Evolutionary conservation across 2,888 invertebrate species (phyloP), one percentile per base, ranked within the genome.

Genomic region (Agrotis segetum): DNA sequence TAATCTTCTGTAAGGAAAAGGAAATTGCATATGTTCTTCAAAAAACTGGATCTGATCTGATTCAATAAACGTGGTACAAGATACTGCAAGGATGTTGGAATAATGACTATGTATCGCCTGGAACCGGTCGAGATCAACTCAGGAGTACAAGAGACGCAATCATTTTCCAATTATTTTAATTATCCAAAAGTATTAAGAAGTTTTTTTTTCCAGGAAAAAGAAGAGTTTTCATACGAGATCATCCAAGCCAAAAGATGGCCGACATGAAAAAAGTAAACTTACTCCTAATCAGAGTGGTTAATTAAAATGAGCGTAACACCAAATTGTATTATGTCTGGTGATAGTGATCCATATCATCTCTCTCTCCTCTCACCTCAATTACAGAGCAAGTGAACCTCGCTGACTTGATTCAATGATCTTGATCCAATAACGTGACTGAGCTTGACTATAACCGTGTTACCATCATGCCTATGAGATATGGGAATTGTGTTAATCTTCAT

Each of bases 331-430:
- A 60, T 11, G 24, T 49, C 55, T 14, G 52, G 70, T 56, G 59
- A 65, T 82, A 71, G 71, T 71, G 68, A 71, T 40, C 40, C 40
- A 11, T 1, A 40, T 71, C 71, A 61, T 40, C 67, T 67, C 67
- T 19, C 34, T 71, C 71, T 52, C 53, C 63, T 65, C 67, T 63
- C 55, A 34, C 21, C 47, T 76, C 71, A 71, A 74, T 69, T 69
- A 78, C 61, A 47, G 63, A 78, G 53, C 62, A 58, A 58, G 71
- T 78, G 71, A 67, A 56, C 49, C 67, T 64, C 67, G 73, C 74
- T 62, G 82, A 61, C 71, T 71, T 68, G 67, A 82, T 71, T 64
- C 53, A 74, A 77, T 81, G 61, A 81, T 72, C 61, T 62, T 19
- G 61, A 71, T 74, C 56, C 56, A 78, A 68, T 74, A 77, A 73